Evolutionary conservation across 2,797 vertebrate genomes (phyloP).

Genomic region (Tokudaia muenninki): DNA sequence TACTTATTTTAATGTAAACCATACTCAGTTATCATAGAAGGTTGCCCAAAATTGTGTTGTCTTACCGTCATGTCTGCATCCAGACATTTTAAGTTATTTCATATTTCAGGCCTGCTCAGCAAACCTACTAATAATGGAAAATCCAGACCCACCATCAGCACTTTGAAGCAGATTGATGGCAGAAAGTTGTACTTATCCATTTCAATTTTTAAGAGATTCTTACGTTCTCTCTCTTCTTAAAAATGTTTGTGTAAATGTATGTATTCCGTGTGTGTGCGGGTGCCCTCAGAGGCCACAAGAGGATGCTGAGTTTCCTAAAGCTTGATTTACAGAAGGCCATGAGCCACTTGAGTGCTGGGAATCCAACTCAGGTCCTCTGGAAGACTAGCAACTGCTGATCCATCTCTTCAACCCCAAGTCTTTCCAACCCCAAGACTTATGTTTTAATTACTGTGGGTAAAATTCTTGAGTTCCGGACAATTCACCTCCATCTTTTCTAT

Average conservation of each 20-base stretch:
- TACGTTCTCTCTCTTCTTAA: neutral
- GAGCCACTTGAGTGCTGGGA: neutral
- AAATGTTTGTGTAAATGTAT: neutral
- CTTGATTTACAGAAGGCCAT: neutral
- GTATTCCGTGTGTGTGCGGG: neutral
- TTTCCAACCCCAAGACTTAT: neutral
- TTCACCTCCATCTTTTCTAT: slow-evolving; percentile 1
- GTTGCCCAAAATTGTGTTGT: slow-evolving; percentile 1
- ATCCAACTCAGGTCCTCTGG: neutral
- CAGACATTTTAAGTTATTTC: slow-evolving; percentile 23
- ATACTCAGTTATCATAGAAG: neutral
- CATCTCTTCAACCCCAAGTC: neutral
- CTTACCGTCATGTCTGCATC: neutral
- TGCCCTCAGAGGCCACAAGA: neutral
- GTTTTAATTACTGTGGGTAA: neutral
- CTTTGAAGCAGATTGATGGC: neutral
- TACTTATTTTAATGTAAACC: neutral
- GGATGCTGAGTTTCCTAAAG: neutral
- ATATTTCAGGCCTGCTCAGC: neutral
- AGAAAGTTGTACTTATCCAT: neutral
- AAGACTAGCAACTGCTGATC: neutral
- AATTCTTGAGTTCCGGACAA: neutral
- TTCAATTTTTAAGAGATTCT: neutral
- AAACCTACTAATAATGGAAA: slow-evolving; percentile 2
- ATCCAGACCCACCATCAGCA: neutral